Evolutionary conservation across 1,140 invertebrate species (phyloP), one percentile per base, ranked within the genome.

Genomic region (Drosophila chauvacae): DNA sequence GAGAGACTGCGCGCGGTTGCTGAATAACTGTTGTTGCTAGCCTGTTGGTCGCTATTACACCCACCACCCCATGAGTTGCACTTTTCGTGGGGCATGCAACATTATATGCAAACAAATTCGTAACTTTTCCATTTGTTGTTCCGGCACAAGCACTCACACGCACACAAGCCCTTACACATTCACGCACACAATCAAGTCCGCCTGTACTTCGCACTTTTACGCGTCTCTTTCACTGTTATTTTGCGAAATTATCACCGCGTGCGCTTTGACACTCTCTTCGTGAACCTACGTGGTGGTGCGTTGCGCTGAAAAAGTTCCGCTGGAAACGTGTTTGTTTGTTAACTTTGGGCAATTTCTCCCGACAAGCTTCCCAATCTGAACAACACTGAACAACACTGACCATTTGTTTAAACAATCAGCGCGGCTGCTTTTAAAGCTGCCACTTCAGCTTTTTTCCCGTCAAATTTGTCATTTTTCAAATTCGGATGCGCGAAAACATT

Each of bases 1-100:
- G 77, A 39, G 61, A 81, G 68, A 74, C 68, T 63, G 58, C 44
- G 63, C 77, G 55, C 75, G 59, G 73, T 77, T 64, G 84, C 84
- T 87, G 84, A 87, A 87, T 87, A 57, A 51, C 56, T 69, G 70
- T 77, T 88, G 83, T 86, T 86, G 83, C 83, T 72, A 87, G 83
- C 84, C 84, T 88, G 65, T 81, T 85, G 82, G 76, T 77, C 80
- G 79, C 28, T 23, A 33, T n/a, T 59, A 51, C 44, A 81, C 48
- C 79, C 74, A 59, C 57, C 74, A 61, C 73, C 69, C 0, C 80
- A 87, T 87, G 84, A 87, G 62, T 80, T 87, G 84, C 83, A 86
- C 55, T 79, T 88, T 72, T 71, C 33, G 61, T 37, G 61, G 62
- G 47, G 61, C 60, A 63, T 77, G 77, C 70, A 78, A 86, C 64